Conservation (phyloP, 37 sponge, comb jelly and placozoan species). For the Eunapius fragilis region DNA sequence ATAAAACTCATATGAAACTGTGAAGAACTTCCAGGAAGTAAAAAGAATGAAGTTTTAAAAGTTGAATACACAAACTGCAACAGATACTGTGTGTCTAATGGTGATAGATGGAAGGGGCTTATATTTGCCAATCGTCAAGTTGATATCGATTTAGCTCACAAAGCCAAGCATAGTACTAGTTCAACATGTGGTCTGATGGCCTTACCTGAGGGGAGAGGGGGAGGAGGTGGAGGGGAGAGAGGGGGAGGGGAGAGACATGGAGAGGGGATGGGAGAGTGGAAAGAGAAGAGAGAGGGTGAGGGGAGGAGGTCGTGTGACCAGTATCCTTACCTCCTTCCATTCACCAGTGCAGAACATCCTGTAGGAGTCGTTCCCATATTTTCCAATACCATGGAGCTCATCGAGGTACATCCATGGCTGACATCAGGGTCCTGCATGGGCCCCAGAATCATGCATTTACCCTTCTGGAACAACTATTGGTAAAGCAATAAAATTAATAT, state of each 20-base stretch:
- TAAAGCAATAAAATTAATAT: too few relatives aligned
- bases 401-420: constrained; percentile 81
- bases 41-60: too few relatives aligned
- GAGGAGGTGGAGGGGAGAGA: too few relatives aligned
- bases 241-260: background rate
- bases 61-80: background rate
- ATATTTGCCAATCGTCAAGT: constrained; percentile 24
- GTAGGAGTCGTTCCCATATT: constrained; percentile 95
- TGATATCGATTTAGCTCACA: constrained; percentile 38
- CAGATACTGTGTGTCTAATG: too few relatives aligned
- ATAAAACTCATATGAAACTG: too few relatives aligned
- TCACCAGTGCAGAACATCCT: constrained; percentile 88
- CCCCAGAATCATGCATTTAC: too few relatives aligned
- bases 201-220: constrained; percentile 34
- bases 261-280: background rate
- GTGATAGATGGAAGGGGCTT: background rate
- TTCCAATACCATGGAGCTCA: constrained; percentile 89
- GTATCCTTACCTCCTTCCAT: constrained; percentile 72
- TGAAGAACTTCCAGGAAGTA: too few relatives aligned
- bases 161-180: constrained; percentile 84
- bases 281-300: background rate
- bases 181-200: constrained; percentile 84
- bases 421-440: too few relatives aligned
- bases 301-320: background rate
- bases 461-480: too few relatives aligned